Evolutionary conservation across 2,797 vertebrate genomes (phyloP).

Genomic region (Hemibagrus guttatus): DNA sequence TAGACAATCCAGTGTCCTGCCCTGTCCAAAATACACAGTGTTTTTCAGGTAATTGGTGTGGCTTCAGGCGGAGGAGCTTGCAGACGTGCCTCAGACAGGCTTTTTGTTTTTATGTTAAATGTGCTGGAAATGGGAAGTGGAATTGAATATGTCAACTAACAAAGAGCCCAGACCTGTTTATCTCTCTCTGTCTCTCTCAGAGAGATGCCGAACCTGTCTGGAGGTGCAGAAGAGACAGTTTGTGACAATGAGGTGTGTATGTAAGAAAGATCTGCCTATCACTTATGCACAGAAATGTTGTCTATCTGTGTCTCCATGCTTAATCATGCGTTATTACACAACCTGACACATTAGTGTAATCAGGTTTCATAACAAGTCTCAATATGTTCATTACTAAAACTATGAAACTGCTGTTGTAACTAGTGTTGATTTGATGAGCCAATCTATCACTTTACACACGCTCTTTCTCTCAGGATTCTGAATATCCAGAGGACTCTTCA

Average conservation of each 20-base stretch:
- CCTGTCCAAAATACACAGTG: constrained; percentile 44
- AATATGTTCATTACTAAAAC: constrained; percentile 57
- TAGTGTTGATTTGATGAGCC: constrained; percentile 10
- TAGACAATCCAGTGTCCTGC: constrained; percentile 44
- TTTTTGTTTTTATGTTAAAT: constrained; percentile 55
- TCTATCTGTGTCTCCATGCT: constrained; percentile 35
- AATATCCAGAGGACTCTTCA: constrained; percentile 34
- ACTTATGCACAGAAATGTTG: constrained; percentile 21
- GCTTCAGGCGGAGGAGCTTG: constrained; percentile 24
- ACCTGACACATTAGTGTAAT: constrained; percentile 53
- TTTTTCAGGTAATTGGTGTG: constrained; percentile 34
- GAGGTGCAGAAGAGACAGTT: constrained; percentile 50
- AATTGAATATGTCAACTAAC: constrained; percentile 56
- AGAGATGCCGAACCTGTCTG: constrained; percentile 38
- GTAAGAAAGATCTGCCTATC: constrained; percentile 25
- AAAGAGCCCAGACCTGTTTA: constrained; percentile 59
- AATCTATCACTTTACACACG: constrained; percentile 29
- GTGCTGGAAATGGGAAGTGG: constrained; percentile 52
- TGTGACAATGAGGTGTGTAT: constrained; percentile 54
- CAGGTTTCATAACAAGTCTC: constrained; percentile 50
- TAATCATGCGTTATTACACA: constrained; percentile 53
- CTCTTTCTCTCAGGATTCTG: constrained; percentile 34
- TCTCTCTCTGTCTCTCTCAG: constrained; percentile 36
- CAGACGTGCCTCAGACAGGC: constrained; percentile 52
- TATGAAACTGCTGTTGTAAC: constrained; percentile 46